These are phyloP conservation scores for Ectobius pallidus DNA, from an alignment of 2,888 invertebrate genomes.

Conservation along the genomic window DNA sequence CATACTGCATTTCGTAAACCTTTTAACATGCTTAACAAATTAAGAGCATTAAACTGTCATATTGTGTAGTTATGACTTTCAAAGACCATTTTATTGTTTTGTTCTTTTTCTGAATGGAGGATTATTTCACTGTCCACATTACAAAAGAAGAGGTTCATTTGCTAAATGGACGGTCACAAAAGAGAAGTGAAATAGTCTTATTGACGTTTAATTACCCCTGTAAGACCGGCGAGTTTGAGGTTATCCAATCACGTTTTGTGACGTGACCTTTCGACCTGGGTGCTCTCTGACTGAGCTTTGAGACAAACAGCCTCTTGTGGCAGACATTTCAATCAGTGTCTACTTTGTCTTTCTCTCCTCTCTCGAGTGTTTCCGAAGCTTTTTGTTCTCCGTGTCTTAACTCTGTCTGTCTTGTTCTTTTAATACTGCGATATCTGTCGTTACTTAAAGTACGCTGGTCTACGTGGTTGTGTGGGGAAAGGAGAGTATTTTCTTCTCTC, in stretches of 20 bases:
- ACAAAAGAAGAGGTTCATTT: too few relatives aligned
- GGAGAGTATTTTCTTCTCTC: too few relatives aligned
- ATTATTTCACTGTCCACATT: too few relatives aligned
- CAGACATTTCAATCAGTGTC: constrained; percentile 25
- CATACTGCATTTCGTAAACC: too few relatives aligned
- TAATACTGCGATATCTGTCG: neutral
- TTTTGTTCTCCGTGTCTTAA: constrained; percentile 3
- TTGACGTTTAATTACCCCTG: constrained; percentile 4
- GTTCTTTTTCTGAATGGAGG: too few relatives aligned
- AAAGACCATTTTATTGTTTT: too few relatives aligned
- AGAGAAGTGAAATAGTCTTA: constrained; percentile 3
- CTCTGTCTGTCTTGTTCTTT: neutral
- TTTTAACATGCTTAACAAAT: too few relatives aligned
- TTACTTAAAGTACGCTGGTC: too few relatives aligned
- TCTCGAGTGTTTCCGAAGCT: constrained; percentile 2
- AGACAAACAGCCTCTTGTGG: constrained; percentile 9
- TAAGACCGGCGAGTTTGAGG: constrained; percentile 5
- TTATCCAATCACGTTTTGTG: constrained; percentile 9
- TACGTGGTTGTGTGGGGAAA: too few relatives aligned
- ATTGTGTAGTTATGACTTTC: too few relatives aligned
- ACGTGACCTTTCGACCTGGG: neutral
- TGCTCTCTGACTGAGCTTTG: neutral
- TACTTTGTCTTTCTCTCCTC: neutral
- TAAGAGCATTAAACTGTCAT: too few relatives aligned
- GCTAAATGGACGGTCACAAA: neutral